Evolutionary conservation across 2,797 vertebrate species (phyloP), one percentile per base, ranked within the genome.

Genomic region (Premnoplex brunnescens): DNA sequence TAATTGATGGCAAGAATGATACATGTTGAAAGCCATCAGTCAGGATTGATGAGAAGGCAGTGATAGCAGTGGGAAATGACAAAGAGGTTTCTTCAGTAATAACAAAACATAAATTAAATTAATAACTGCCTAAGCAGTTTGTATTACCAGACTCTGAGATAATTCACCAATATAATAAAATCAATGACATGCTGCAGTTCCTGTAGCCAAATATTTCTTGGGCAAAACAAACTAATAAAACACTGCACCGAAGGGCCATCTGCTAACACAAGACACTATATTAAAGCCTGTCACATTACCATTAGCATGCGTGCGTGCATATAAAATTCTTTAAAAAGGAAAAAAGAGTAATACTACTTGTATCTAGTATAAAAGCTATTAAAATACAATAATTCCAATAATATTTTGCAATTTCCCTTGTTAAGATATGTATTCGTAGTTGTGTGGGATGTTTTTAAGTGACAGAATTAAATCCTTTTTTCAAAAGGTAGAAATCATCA

Each of bases 221-320:
- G 48, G 60, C 85, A 94, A 95, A 96, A 48, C 83, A 94, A 88
- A 88, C 83, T 82, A 76, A 85, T 91, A 93, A 87, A 88, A 43
- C 41, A 51, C 54, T 69, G 28, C 23, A 43, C 66, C 0, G 0
- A 91, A 91, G n/a, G 23, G 56, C 71, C 59, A 87, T 95, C 89
- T 95, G 91, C 80, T 97, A 60, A 85, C 13, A 59, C 1, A 8
- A 94, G 30, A 36, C 52, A 30, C 62, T 88, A 7, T 66, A 71
- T 71, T 85, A 86, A 81, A 91, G 74, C 41, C 20, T 72, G 54
- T 81, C 4, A 2, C 80, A 34, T 78, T 86, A 14, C 55, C 32
- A 22, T 94, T 88, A 76, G 26, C 37, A 4, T 11, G 4, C 72
- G 16, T 73, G 7, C 4, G 1, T 80, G 21, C 67, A 54, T 76